Percentiles rank a stretch among this genome's conserved stretches.
phyloP scores from a whole-genome alignment of 2,113 vertebrate genomes.

The Poecile atricapillus region DNA sequence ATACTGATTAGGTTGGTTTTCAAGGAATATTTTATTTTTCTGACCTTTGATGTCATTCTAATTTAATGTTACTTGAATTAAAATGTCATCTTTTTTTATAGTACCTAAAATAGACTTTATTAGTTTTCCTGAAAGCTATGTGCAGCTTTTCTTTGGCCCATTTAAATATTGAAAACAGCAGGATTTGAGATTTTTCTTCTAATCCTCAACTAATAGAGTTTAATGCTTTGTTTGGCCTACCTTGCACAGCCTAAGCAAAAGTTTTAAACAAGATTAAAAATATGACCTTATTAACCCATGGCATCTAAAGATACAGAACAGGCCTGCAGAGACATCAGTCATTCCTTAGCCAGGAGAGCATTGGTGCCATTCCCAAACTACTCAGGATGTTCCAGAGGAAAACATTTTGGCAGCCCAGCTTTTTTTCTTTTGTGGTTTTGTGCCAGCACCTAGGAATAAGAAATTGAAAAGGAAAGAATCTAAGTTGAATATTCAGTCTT shows the following conservation, averaged over 20 bases:
- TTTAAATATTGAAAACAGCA: constrained; percentile 57
- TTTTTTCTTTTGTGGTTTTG: neutral
- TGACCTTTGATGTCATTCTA: constrained; percentile 28
- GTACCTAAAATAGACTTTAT: constrained; percentile 44
- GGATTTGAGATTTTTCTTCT: constrained; percentile 59
- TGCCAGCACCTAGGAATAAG: neutral
- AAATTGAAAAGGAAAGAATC: neutral
- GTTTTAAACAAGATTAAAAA: constrained; percentile 64
- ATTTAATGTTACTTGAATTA: constrained; percentile 39
- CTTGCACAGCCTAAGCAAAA: constrained; percentile 42
- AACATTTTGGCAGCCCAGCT: neutral
- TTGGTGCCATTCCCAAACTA: neutral
- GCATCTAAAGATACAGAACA: neutral
- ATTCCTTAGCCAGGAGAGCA: neutral
- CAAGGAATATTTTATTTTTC: constrained; percentile 49
- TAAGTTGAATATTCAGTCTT: neutral
- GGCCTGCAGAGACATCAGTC: neutral
- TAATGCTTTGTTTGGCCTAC: constrained; percentile 60
- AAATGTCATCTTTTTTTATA: constrained; percentile 34
- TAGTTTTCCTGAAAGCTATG: constrained; percentile 45
- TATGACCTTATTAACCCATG: constrained; percentile 48
- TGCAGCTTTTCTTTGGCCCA: constrained; percentile 33
- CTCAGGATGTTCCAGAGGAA: neutral
- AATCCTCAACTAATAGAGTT: constrained; percentile 59
- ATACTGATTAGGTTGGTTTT: constrained; percentile 24